Base-by-base conservation (phyloP, 2,113 vertebrate genomes). In the Corynorhinus townsendii region DNA sequence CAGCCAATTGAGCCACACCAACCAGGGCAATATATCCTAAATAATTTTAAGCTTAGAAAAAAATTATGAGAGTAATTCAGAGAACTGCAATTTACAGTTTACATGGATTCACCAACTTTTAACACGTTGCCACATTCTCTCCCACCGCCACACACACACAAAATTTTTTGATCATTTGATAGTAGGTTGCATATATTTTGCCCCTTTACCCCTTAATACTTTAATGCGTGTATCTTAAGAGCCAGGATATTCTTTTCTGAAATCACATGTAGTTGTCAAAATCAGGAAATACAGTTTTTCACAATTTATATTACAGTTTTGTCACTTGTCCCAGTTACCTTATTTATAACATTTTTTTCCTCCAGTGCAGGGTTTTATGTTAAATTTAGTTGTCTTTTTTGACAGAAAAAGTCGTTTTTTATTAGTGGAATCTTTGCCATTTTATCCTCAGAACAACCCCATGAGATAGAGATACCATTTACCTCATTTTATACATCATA, bases 281-380 rank as follows among this genome's bases (percentile, higher is more conserved):
- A 89, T 93, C 14, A 95, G 84, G 24, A 92, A 86, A 84, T 87
- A 69, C 22, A 33, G 11, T 28, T 87, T 95, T 95, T 83, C 62
- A 59, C 4, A 28, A 12, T 28, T 40, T 56, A 7, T 69, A 28
- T 88, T 84, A 83, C 26, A 84, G 1, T 80, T 95, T 85, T 35
- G 66, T 86, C 24, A 54, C 26, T 86, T 92, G n/a, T 87, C 26
- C 28, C 75, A 84, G 7, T 84, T 72, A 66, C 24, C 79, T 66
- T 30, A 35, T 87, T 64, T 80, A 19, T 35, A 85, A 66, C 17
- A 40, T 75, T 80, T 79, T 89, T 89, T 72, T 52, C 35, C 28
- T 75, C 49, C 9, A 83, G 7, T 73, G 30, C 11, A 47, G 0
- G 38, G 15, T 59, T 94, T 94, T 89, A 62, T 90, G 10, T 90